Conservation (phyloP, 2,888 invertebrate genomes). For the Andrena haemorrhoa region DNA sequence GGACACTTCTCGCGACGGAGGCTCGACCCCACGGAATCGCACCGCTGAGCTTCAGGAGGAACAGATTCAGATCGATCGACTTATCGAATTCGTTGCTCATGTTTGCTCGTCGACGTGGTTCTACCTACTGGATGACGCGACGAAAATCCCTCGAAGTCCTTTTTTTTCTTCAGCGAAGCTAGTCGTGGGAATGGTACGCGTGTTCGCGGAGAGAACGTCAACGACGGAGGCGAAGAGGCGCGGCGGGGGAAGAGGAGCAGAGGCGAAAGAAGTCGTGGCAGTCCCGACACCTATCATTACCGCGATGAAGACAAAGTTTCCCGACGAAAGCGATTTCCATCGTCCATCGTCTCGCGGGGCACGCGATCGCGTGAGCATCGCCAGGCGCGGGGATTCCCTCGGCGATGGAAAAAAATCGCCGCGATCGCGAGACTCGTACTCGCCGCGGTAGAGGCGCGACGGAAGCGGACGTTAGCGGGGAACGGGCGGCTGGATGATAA, state of each 20-base stretch:
- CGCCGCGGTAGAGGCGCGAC: background rate
- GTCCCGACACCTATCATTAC: constrained; percentile 26
- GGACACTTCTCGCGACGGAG: background rate
- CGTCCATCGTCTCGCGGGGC: background rate
- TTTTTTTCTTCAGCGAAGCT: background rate
- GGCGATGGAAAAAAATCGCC: background rate
- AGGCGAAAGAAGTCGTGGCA: too few species aligned
- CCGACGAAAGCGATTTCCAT: constrained; percentile 5
- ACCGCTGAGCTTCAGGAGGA: constrained; percentile 46
- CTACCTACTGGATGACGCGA: background rate
- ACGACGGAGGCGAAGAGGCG: background rate
- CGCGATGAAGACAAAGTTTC: constrained; percentile 15
- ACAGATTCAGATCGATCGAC: constrained; percentile 45
- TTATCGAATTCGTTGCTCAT: constrained; percentile 34
- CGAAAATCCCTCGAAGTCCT: background rate
- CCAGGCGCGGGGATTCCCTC: constrained; percentile 1
- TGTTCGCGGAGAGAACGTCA: background rate
- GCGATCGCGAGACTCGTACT: background rate
- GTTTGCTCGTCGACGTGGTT: background rate
- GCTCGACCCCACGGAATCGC: constrained; percentile 12
- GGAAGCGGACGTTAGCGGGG: background rate
- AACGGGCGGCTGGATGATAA: background rate
- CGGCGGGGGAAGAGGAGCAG: background rate
- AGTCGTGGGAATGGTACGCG: constrained; percentile 26
- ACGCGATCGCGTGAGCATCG: constrained; percentile 1